Evolutionary conservation across 2,888 invertebrate genomes (phyloP), one percentile per base, ranked within the genome.

Genomic region (Pherbina coryleti): DNA sequence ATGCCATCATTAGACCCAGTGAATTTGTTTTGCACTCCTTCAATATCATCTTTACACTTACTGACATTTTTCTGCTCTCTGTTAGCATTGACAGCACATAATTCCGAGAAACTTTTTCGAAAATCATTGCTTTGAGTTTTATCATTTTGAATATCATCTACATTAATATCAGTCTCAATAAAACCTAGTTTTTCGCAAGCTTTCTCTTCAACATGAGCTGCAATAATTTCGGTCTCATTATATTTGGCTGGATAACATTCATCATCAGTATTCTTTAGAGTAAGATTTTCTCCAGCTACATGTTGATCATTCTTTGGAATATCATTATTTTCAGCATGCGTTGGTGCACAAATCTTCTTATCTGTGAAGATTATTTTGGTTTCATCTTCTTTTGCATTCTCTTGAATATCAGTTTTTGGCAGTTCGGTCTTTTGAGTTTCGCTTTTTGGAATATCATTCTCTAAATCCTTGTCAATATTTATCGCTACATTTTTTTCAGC

Each of bases 361-460:
- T n/a, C 8, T 19, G 34, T 25, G 19, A 55, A 19, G 31, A 9
- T 31, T 28, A 11, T 14, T 22, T 80, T 7, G 84, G 80, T 28
- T 84, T 80, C 64, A 81, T 37, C 14, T 82, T 81, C 69, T 82
- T 86, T 19, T 72, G 9, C 19, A 28, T 71, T 49, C 69, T 76
- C 64, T 64, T 55, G 19, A 25, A 53, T 17, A 57, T 51, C 75
- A 66, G 53, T 55, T 19, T 55, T 55, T 19, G 19, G 62, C 31
- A 34, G 37, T n/a, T 17, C 0, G 3, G 34, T 19, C 19, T 28
- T 31, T 34, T 17, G 19, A 8, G 5, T 66, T 37, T 66, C 9
- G n/a, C 9, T 5, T 66, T 66, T 31, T 31, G 14, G 34, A 14
- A 66, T 11, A n/a, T 28, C n/a, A 0, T 3, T n/a, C 7, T 37